Evolutionary conservation across 2,113 vertebrate genomes (phyloP), one percentile per base, ranked within the genome.

Genomic region (Leuciscus idus): DNA sequence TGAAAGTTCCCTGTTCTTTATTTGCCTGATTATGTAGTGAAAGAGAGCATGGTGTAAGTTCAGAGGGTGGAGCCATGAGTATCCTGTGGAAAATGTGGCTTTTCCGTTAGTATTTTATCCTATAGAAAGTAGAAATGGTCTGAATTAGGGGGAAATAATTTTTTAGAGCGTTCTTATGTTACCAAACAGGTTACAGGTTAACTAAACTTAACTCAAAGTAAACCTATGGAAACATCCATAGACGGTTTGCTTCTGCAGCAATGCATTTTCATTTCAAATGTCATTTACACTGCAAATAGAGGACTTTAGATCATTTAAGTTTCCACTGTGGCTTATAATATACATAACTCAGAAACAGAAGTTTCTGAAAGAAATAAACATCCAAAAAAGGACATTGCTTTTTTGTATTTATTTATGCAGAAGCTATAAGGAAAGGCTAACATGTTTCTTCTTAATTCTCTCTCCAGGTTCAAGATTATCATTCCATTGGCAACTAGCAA

Each of bases 1-100:
- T 21, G 80, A 81, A 39, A 68, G 26, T 36, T 70, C 62, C 59
- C 62, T 82, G 81, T 68, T 83, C 23, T 46, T 23, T 83, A 33
- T 68, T 68, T 82, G 15, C 43, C 17, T 15, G 17, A n/a, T 36
- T 64, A 48, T 80, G 23, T 28, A 55, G 55, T 59, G 52, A 88
- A 86, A 78, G 85, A 75, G n/a, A 28, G 30, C 28, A 57, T 12
- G 89, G 39, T 87, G 73, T 36, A 33, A 70, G 13, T 39, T 52
- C 19, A 9, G 68, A 11, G 39, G 6, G 74, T 64, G 57, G 76
- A 72, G 59, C 33, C 3, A 30, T 6, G 46, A 48, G 26, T 75
- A 78, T 57, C 64, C 26, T 57, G 30, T 81, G 90, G 88, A 91
- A 90, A 87, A 61, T 84, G 52, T 75, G 80, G 33, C 11, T 62